phyloP scores from a whole-genome alignment of 2,113 vertebrate species.

The Gymnobelideus leadbeateri region DNA sequence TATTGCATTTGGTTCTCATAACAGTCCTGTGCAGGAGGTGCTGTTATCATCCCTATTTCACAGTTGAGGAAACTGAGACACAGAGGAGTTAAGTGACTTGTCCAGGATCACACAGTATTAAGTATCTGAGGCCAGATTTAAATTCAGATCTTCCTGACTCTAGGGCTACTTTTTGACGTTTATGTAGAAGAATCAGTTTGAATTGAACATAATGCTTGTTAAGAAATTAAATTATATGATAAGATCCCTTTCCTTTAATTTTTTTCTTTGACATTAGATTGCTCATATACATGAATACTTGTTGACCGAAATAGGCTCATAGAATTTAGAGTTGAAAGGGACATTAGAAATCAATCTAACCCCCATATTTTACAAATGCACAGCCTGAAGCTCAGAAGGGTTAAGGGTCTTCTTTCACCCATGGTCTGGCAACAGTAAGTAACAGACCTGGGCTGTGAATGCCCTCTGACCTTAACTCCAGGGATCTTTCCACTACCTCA shows the following conservation, averaged over 20 bases:
- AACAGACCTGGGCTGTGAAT: not conserved
- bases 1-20: not conserved
- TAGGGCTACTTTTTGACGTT: not conserved
- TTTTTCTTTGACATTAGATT: not conserved
- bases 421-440: not conserved
- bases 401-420: not conserved
- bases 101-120: not conserved
- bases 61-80: not conserved
- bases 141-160: not conserved
- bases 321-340: not conserved
- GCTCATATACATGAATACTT: not conserved
- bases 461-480: not conserved
- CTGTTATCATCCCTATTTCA: not conserved
- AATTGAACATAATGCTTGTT: not conserved
- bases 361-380: not conserved
- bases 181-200: not conserved
- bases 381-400: not conserved
- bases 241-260: not conserved
- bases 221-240: not conserved
- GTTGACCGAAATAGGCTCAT: not conserved
- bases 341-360: not conserved
- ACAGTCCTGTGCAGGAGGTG: not conserved
- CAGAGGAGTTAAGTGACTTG: not conserved
- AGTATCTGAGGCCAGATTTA: not conserved
- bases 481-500: not conserved